phyloP scores from a whole-genome alignment of 2,113 vertebrate species.

The Pomatorhinus ruficollis region DNA sequence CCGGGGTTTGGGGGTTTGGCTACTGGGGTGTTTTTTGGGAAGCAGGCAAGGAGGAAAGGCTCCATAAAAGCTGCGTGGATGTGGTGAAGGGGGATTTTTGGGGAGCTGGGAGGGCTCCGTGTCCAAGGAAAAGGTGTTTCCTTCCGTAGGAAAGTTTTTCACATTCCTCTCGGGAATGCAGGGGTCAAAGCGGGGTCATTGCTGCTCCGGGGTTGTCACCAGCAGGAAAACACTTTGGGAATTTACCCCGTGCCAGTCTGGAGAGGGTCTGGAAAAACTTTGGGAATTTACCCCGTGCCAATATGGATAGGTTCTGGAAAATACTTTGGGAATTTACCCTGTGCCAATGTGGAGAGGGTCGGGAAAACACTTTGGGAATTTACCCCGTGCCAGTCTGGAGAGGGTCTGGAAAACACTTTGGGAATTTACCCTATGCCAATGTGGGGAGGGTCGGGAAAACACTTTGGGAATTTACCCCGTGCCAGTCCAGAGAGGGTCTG shows the following conservation, averaged over 20 bases:
- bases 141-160: neutral
- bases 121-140: neutral
- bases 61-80: fast-evolving
- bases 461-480: no score
- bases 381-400: no score
- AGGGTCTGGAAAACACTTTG: no score
- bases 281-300: no score
- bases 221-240: neutral
- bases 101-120: neutral
- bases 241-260: neutral
- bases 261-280: neutral
- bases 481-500: no score
- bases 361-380: no score
- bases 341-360: no score
- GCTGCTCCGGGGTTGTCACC: neutral
- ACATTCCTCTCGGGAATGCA: neutral
- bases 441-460: no score
- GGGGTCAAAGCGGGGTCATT: neutral
- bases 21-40: neutral
- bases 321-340: no score
- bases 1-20: neutral
- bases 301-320: no score
- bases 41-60: neutral
- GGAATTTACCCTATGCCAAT: no score
- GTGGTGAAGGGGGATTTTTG: neutral